phyloP scores from a whole-genome alignment of 2,797 vertebrate species.

The Morelia viridis region DNA sequence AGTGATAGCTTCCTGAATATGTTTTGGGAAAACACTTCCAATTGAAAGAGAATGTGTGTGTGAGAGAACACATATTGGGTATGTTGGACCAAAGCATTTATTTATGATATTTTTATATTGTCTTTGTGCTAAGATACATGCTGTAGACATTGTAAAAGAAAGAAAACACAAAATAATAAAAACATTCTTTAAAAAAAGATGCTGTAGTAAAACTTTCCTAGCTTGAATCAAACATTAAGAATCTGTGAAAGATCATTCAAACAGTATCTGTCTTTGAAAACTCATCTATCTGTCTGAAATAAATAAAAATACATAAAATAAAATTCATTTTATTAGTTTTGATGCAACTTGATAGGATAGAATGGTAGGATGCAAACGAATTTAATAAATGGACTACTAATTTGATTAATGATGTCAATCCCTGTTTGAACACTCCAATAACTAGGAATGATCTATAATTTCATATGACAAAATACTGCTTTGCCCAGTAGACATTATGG shows the following conservation, averaged over 20 bases:
- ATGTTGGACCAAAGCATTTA: no score
- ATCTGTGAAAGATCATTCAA: neutral
- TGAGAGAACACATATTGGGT: no score
- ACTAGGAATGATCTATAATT: neutral
- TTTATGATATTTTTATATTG: neutral
- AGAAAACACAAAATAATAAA: neutral
- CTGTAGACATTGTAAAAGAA: neutral
- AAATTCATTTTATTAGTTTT: slow-evolving; percentile 35
- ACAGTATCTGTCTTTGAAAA: slow-evolving; percentile 3
- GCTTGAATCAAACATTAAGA: slow-evolving; percentile 11
- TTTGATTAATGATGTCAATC: neutral
- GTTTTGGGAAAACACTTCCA: no score
- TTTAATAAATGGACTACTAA: neutral
- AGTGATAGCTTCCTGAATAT: no score
- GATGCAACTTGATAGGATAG: neutral
- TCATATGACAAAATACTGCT: slow-evolving; percentile 6
- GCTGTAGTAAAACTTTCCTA: neutral
- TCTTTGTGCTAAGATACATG: neutral
- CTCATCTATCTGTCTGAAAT: slow-evolving; percentile 17
- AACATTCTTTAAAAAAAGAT: neutral
- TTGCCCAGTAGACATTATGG: slow-evolving; percentile 21
- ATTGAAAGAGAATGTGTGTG: no score
- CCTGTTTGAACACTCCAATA: slow-evolving; percentile 21
- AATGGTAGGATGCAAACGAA: neutral
- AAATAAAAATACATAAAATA: slow-evolving; percentile 15